Base-by-base conservation (phyloP, 2,113 vertebrate species). In the Pogonocichla stellata region DNA sequence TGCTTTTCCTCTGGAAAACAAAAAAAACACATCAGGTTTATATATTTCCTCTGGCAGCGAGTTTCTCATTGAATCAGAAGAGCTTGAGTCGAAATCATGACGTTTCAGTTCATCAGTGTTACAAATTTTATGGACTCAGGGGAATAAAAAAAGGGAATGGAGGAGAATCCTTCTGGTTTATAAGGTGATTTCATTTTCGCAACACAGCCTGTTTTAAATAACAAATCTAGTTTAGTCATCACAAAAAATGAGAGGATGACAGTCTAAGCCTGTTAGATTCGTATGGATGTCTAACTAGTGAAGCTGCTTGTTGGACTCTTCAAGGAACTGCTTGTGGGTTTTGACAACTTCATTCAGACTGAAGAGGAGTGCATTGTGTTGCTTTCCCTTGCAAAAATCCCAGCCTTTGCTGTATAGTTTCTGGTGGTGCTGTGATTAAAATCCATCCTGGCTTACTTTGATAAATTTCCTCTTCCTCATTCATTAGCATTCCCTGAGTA, bases 271-370 rank as follows among this genome's bases (percentile, higher is more conserved):
- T 90, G 23, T 90, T 83, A 66, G 77, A 60, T 58, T 75, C 1
- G 0, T 66, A 34, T 43, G 40, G 79, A 53, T 90, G 91, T 88
- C 75, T 82, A 50, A 67, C 25, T 80, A 57, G 45, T n/a, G 69
- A 43, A 92, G 50, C 29, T 62, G 43, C 47, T 66, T 47, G 16
- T 77, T 4, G 6, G 43, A 67, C 60, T 67, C 28, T 80, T 78
- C 85, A 78, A 78, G 28, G 36, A 93, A 3, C 58, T 62, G n/a
- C 43, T 74, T 24, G 2, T 48, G 47, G 31, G 3, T 84, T 92
- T 94, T 93, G 75, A 90, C 51, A 71, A 31, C 74, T 95, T 92
- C 28, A 74, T 94, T 88, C 47, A 67, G 50, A 78, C 38, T 9
- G 5, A 70, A 75, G 43, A 22, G 36, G 18, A 78, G 5, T 4